These are phyloP conservation scores for Ceryle rudis DNA, from an alignment of 2,797 vertebrate genomes.

Conservation along the genomic window DNA sequence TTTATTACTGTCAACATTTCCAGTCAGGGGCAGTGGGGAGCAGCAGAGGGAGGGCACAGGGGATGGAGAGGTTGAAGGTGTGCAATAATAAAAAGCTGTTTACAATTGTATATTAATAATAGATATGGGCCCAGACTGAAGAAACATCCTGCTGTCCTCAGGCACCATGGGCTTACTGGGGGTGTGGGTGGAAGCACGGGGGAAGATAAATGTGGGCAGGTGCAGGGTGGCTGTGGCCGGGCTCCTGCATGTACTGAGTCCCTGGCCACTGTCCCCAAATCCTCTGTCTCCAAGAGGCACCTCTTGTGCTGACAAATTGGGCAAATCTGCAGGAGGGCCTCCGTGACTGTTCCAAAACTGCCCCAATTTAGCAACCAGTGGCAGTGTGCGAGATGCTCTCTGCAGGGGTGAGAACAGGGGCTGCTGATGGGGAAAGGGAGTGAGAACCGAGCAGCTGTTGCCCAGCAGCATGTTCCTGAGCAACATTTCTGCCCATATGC, in stretches of 20 bases:
- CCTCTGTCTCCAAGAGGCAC: not conserved
- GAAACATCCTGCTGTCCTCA: not conserved
- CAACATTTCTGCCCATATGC: not conserved
- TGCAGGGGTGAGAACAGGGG: not conserved
- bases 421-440: not conserved
- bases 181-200: rapidly evolving
- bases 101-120: not conserved
- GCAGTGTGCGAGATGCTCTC: rapidly evolving
- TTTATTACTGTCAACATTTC: slow-evolving; percentile 53
- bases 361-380: not conserved
- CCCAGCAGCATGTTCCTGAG: rapidly evolving
- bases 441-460: too few relatives aligned
- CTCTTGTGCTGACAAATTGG: not conserved
- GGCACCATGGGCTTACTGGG: not conserved
- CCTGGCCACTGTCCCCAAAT: not conserved
- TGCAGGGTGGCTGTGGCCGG: rapidly evolving
- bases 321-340: not conserved
- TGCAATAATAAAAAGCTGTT: slow-evolving; percentile 25
- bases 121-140: not conserved
- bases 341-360: rapidly evolving
- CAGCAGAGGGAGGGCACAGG: not conserved
- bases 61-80: not conserved
- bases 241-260: not conserved
- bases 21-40: slow-evolving; percentile 17
- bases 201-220: rapidly evolving